Evolutionary conservation across 2,797 vertebrate species (phyloP).

Genomic region (Malacoraja senta): DNA sequence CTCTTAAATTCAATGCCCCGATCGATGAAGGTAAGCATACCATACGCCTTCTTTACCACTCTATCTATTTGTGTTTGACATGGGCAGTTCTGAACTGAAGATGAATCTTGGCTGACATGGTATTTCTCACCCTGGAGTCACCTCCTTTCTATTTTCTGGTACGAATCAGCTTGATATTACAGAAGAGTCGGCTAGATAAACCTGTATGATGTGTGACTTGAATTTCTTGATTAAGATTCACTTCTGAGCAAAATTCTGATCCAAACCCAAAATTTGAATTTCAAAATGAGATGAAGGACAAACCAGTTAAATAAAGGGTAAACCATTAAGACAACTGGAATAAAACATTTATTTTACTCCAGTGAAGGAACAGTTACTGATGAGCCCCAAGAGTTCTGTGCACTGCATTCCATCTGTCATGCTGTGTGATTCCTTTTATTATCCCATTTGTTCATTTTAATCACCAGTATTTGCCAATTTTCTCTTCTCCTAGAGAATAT

Average conservation of each 20-base stretch:
- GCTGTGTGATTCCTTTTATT: not conserved
- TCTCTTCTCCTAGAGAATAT: not conserved
- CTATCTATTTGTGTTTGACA: too few species aligned
- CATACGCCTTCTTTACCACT: too few species aligned
- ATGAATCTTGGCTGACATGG: not conserved
- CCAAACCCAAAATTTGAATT: not conserved
- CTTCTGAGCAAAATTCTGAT: not conserved
- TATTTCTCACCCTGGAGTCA: not conserved
- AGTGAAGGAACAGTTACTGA: slow-evolving; percentile 10
- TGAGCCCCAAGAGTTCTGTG: not conserved
- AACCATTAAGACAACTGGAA: not conserved
- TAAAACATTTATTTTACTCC: not conserved
- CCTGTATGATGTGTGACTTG: not conserved
- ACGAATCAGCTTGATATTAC: not conserved
- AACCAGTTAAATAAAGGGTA: not conserved
- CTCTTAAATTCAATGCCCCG: too few species aligned
- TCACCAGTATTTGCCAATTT: not conserved
- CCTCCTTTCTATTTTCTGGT: not conserved
- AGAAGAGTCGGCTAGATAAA: not conserved
- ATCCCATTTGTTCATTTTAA: not conserved
- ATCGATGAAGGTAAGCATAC: too few species aligned
- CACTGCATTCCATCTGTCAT: slow-evolving; percentile 19
- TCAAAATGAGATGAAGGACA: not conserved
- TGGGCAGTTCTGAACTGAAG: not conserved
- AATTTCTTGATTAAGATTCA: not conserved